Base-by-base conservation (phyloP, 2,113 vertebrate species). In the Nanorana parkeri region DNA sequence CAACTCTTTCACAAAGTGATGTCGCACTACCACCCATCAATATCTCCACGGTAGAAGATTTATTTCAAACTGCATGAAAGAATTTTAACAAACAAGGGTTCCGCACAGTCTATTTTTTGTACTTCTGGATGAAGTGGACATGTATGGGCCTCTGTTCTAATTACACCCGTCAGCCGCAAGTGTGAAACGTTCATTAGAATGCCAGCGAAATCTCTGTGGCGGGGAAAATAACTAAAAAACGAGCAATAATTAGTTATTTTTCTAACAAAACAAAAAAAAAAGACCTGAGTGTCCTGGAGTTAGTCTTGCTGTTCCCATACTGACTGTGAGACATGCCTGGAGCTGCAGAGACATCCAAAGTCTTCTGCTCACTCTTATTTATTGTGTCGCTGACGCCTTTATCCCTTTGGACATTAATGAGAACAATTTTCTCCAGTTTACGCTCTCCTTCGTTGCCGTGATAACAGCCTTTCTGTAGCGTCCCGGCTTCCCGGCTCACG, bases 351-450 rank as follows among this genome's bases (percentile, higher is more conserved):
- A 67, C 60, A 74, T 73, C 69, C 24, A 58, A 55, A 81, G 60
- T 66, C 69, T 66, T 74, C 69, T 54, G 26, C 47, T 32, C 63
- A n/a, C n/a, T 73, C 61, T 41, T 74, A 81, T 81, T 81, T 81
- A 81, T 81, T 68, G 64, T 74, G 69, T 74, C 80, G 74, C 36
- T 74, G 80, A 81, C 66, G 60, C 69, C 61, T 74, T 81, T 74
- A 81, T 74, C 80, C 80, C 69, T 56, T 67, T 81, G 80, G 60
- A 56, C 80, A 56, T 81, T 81, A 81, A 81, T 81, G 80, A 81
- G 80, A 74, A 74, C 68, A 64, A 81, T 81, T 81, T 81, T 81
- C 69, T 81, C 51, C 41, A 74, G 80, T 81, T 60, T 81, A 28
- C 72, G 69, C 65, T 60, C 24, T 81, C 74, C 74, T 74, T 61